phyloP scores from a whole-genome alignment of 2,797 vertebrate genomes.

The Halcyon chelicuti region DNA sequence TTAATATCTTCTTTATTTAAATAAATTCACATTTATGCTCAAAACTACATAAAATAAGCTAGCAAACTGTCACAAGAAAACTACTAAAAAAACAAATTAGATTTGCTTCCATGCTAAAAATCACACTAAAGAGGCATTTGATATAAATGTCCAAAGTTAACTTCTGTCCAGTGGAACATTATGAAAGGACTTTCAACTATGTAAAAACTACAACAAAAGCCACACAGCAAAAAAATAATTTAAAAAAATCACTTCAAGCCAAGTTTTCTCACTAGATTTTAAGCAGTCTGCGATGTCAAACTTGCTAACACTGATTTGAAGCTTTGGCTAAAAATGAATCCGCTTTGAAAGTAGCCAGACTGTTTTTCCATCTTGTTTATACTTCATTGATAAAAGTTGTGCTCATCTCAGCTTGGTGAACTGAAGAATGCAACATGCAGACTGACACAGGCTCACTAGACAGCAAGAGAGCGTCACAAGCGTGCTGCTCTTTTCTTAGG shows the following conservation, averaged over 20 bases:
- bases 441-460: background rate
- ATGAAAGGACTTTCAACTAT: background rate
- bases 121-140: conserved; percentile 1
- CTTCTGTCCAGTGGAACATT: background rate
- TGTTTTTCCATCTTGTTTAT: background rate
- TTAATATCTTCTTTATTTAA: conserved; percentile 32
- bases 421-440: background rate
- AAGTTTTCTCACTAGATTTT: conserved; percentile 7
- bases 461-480: background rate
- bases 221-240: background rate
- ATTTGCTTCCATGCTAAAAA: conserved; percentile 40
- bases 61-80: conserved; percentile 24
- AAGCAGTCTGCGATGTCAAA: background rate
- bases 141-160: background rate
- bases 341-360: background rate
- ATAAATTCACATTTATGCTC: conserved; percentile 48
- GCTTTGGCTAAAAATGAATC: conserved; percentile 22
- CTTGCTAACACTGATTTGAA: background rate
- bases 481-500: background rate
- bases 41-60: conserved; percentile 8
- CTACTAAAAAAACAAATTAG: background rate
- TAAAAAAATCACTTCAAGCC: conserved; percentile 1
- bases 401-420: background rate
- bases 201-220: conserved; percentile 20
- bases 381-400: background rate